Evolutionary conservation across 2,113 vertebrate species (phyloP).

Genomic region (Xiphophorus couchianus): DNA sequence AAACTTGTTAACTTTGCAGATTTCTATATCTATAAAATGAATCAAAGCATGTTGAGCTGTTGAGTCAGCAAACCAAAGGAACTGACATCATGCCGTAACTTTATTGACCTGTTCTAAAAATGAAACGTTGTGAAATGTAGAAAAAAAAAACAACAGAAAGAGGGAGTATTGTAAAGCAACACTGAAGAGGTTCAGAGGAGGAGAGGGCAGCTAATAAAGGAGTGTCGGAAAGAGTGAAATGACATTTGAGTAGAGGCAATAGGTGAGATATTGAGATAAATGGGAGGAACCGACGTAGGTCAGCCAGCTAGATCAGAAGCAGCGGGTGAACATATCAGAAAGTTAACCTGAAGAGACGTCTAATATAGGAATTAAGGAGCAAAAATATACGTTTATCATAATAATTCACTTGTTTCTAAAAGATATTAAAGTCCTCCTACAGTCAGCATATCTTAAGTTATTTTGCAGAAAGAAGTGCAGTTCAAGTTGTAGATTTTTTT

Average conservation of each 20-base stretch:
- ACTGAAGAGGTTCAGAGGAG: neutral
- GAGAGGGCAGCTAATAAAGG: slow-evolving; percentile 32
- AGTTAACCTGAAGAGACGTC: slow-evolving; percentile 9
- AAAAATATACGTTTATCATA: neutral
- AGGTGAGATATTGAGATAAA: slow-evolving; percentile 68
- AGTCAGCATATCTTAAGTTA: slow-evolving; percentile 8
- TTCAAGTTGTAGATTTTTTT: neutral
- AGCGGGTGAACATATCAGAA: slow-evolving; percentile 23
- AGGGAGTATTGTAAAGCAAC: neutral
- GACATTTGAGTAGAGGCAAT: slow-evolving; percentile 18
- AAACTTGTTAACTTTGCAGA: neutral
- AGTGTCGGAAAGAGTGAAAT: slow-evolving; percentile 18
- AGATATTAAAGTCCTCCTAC: neutral
- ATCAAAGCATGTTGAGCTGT: neutral
- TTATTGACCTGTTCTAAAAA: neutral
- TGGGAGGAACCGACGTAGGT: slow-evolving; percentile 44
- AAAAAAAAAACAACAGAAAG: neutral
- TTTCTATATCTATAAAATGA: neutral
- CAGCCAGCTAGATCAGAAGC: slow-evolving; percentile 62
- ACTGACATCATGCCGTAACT: neutral
- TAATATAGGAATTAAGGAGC: neutral
- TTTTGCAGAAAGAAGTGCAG: slow-evolving; percentile 7
- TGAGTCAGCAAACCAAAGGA: neutral
- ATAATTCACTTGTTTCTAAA: neutral
- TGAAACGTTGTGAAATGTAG: neutral